phyloP scores from a whole-genome alignment of 2,888 invertebrate genomes.

The Hofmannophila pseudospretella region DNA sequence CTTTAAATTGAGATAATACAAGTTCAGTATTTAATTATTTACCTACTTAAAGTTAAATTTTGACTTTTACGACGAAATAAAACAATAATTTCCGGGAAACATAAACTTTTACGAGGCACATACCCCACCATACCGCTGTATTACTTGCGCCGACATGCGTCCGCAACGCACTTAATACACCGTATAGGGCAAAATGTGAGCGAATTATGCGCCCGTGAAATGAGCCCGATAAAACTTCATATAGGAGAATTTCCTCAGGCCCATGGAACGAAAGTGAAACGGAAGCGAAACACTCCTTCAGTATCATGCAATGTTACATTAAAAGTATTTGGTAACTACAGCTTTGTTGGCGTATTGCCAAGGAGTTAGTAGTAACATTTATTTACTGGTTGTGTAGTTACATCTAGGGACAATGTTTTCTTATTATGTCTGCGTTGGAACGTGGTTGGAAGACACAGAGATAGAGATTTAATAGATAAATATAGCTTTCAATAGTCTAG shows the following conservation, averaged over 20 bases:
- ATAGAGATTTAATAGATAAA: too few species aligned
- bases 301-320: not conserved
- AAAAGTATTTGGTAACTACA: not conserved
- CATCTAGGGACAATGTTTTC: not conserved
- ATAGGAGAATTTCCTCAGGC: not conserved
- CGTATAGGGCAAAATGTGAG: not conserved
- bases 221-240: constrained; percentile 14
- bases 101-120: not conserved
- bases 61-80: too few species aligned
- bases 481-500: too few species aligned
- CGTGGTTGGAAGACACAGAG: not conserved
- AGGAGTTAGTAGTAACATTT: not conserved
- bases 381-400: not conserved
- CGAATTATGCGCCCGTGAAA: constrained; percentile 13
- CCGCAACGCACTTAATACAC: not conserved
- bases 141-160: not conserved
- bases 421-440: not conserved
- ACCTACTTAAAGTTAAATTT: too few species aligned
- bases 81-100: not conserved
- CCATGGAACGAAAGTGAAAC: not conserved
- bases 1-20: too few species aligned
- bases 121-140: not conserved
- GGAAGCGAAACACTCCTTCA: not conserved
- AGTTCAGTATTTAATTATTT: too few species aligned
- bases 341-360: constrained; percentile 1